Evolutionary conservation across 2,797 vertebrate species (phyloP), one percentile per base, ranked within the genome.

Genomic region (Craterocephalus amniculus): DNA sequence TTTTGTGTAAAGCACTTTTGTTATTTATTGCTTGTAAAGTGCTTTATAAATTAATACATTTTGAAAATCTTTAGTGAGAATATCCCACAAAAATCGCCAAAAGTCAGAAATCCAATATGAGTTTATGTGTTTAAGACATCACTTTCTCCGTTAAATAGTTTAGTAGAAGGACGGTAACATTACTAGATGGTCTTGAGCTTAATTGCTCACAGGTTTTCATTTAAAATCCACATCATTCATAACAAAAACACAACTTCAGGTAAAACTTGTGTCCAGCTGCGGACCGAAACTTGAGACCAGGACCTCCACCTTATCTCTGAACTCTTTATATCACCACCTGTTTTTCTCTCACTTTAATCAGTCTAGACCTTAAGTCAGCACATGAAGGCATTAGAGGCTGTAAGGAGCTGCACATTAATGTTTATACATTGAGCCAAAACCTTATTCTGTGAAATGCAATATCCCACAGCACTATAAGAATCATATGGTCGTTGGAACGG

Each of bases 351-450:
- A 72, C 61, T 80, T 83, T 58, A 69, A 40, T 71, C 76, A 27
- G 73, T 78, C 71, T 69, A 91, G 88, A 88, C 85, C 63, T 81
- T n/a, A 0, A 67, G 75, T 88, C 88, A 89, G 84, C 84, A 76
- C 51, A 76, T 29, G 9, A 48, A 49, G 16, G 26, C 40, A 13
- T 34, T 22, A 11, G 26, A 31, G 70, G 67, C 71, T 59, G 49
- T 76, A 80, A 70, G 29, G 49, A 63, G 68, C 14, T 67, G 64
- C 70, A 78, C 64, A 63, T 70, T 74, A 38, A 58, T 66, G 59
- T 79, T 86, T 63, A 57, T 38, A 63, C 51, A 14, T 67, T 64
- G 63, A 78, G 56, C 71, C 31, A 63, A 54, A 78, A 26, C n/a
- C 65, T 65, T 80, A 82, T 72, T 76, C 61, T 78, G 83, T 3